These are phyloP conservation scores for Cladopsammia gracilis DNA, from an alignment of 64 coral and sea anemone genomes.

Conservation along the genomic window DNA sequence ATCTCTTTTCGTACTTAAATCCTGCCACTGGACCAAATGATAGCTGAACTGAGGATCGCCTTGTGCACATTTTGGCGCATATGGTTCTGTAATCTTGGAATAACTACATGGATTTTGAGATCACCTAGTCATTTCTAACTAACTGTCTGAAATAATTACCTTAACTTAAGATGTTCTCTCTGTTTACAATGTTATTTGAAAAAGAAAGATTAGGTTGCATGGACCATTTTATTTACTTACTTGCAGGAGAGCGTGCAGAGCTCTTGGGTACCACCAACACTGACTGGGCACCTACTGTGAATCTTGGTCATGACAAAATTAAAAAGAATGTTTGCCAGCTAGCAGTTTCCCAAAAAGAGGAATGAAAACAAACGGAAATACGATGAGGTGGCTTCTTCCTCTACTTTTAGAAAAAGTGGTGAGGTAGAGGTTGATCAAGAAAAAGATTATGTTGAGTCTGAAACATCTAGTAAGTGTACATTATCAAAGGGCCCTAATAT, in stretches of 20 bases:
- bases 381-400: not conserved
- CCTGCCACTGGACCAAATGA: too few species aligned
- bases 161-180: too few species aligned
- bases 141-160: too few species aligned
- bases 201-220: too few species aligned
- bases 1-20: not conserved
- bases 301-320: slow-evolving; percentile 3
- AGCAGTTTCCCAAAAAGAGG: not conserved
- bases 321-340: not conserved
- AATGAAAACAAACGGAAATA: not conserved
- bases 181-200: too few species aligned
- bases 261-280: not conserved
- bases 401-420: not conserved
- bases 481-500: not conserved
- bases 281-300: not conserved
- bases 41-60: too few species aligned
- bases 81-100: too few species aligned
- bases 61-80: too few species aligned
- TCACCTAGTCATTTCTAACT: too few species aligned
- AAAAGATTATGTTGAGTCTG: not conserved
- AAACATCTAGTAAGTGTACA: not conserved
- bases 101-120: too few species aligned
- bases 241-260: too few species aligned
- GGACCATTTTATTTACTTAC: not conserved
- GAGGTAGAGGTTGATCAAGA: not conserved